Conservation (phyloP, 2,888 invertebrate species). For the Hanleya hanleyi region DNA sequence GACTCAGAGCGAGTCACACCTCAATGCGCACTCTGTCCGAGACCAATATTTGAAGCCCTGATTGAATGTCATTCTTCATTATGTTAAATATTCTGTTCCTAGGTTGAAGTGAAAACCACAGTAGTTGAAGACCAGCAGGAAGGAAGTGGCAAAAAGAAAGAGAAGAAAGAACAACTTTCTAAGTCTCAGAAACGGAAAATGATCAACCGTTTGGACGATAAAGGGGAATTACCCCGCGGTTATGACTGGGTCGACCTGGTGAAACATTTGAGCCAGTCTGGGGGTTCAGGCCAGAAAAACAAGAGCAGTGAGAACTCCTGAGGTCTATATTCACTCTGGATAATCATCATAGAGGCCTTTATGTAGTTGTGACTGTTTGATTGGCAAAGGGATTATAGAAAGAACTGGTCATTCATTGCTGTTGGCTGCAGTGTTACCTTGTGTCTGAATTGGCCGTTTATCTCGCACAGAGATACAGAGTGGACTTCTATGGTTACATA, state of each 20-base stretch:
- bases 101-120: slow-evolving; percentile 13
- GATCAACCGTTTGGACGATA: slow-evolving; percentile 88
- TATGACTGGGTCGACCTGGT: slow-evolving; percentile 97
- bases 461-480: too few species aligned
- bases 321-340: too few species aligned
- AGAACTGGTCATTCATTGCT: too few species aligned
- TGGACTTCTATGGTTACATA: too few species aligned
- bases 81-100: not conserved
- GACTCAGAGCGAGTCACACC: not conserved
- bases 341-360: too few species aligned
- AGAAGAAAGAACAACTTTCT: slow-evolving; percentile 83
- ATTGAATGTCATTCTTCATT: too few species aligned
- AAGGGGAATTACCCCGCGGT: slow-evolving; percentile 90
- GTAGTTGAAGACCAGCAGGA: slow-evolving; percentile 76
- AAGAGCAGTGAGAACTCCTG: not conserved
- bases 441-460: too few species aligned
- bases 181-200: slow-evolving; percentile 93
- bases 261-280: slow-evolving; percentile 91
- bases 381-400: too few species aligned
- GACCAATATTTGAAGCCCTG: not conserved
- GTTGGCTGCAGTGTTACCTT: too few species aligned
- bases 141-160: slow-evolving; percentile 53
- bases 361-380: too few species aligned
- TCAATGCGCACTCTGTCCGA: too few species aligned
- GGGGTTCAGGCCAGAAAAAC: slow-evolving; percentile 29